Base-by-base conservation (phyloP, 2,888 invertebrate genomes). In the Drosophila leonis region DNA sequence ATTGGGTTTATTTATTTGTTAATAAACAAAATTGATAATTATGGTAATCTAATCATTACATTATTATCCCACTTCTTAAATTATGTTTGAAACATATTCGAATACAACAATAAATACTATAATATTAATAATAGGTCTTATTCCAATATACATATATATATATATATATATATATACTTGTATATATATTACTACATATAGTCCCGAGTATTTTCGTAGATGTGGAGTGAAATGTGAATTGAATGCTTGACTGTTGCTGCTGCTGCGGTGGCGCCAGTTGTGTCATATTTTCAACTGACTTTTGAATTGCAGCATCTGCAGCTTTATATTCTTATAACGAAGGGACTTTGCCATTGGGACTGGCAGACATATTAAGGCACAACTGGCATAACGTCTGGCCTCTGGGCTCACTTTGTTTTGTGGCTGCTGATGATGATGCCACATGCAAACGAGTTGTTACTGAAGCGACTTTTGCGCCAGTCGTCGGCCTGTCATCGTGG, bases 401-500 rank as follows among this genome's bases (percentile, higher is more conserved):
- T 69, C 52, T 75, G 63, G 49, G 56, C 56, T 72, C 61, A 62
- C 65, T 66, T 46, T 66, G 69, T 39, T 60, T 48, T 68, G 65
- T 24, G 56, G 59, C 63, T 62, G 48, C 29, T 76, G 78, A 63
- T 67, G 69, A 60, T 70, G 73, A 68, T 80, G 72, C 79, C 75
- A 70, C 72, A 82, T 82, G 82, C 80, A 80, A 80, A 82, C 75
- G 80, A 80, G 78, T 74, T 81, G 74, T 65, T 73, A 61, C 35
- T 62, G 59, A 62, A 48, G 41, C 62, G 46, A 62, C 54, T 74
- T 64, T 68, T 62, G 52, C 54, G 52, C 56, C 66, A 67, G 64
- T 31, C 48, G 56, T 73, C 49, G 57, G 55, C 57, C 44, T 71
- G 65, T 61, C 67, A 76, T 71, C 63, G 70, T 62, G 20, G 39